Evolutionary conservation across 2,888 invertebrate species (phyloP), one percentile per base, ranked within the genome.

Genomic region (Lutraria lutraria): DNA sequence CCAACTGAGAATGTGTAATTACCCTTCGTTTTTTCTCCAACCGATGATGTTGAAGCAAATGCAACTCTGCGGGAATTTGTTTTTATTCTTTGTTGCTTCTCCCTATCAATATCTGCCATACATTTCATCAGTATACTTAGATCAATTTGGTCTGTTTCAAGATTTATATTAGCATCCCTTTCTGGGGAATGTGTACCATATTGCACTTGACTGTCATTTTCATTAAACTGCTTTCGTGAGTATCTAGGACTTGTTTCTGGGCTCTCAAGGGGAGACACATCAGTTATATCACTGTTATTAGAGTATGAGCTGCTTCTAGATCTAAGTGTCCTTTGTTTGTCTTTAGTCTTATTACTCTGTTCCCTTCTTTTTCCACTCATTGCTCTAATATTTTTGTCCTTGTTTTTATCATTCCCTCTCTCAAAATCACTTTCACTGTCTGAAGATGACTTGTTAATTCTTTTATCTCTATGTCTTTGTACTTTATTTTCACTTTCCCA

Each of bases 211-310:
- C 86, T 88, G 54, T 63, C 81, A 29, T 91, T 84, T 72, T 86
- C 89, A 68, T 86, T 68, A 63, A 31, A 29, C 82, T 76, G 81
- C 85, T 87, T 85, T n/a, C 86, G 85, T 31, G 88, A 82, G 52
- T 76, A 87, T 34, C 91, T 88, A 31, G 94, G 94, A 85, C 94
- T 94, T 31, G 88, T 89, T 25, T 94, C 92, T 25, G 94, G 94
- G 56, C 95, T 95, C 29, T 93, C 92, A 43, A 96, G 90, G 15
- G 96, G 95, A 34, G 96, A 96, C 19, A 96, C 96, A 92, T 96
- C 96, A 21, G 96, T 96, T 86, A 96, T 95, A 88, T 96, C 96
- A 94, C 95, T 95, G 82, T 95, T 95, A 90, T 95, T 95, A 82
- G 95, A 94, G 54, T 92, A 90, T 76, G 93, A 94, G 80, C 92